Evolutionary conservation across 2,888 invertebrate species (phyloP).

Genomic region (Machimus rusticus): DNA sequence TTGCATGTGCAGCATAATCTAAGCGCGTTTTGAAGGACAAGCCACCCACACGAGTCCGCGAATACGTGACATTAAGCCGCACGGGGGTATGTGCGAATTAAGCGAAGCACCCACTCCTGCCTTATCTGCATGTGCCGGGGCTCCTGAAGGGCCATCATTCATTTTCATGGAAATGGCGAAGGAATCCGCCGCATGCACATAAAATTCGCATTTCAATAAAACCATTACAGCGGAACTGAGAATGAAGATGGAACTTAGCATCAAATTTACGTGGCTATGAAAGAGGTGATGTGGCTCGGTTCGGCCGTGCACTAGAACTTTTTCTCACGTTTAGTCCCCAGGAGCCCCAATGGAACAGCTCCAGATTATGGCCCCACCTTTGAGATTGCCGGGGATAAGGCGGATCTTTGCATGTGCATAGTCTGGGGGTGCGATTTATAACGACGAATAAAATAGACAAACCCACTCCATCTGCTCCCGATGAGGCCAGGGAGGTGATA

Average conservation of each 20-base stretch:
- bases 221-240: constrained; percentile 16
- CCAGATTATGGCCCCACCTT: constrained; percentile 15
- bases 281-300: not conserved
- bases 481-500: not conserved
- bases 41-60: not conserved
- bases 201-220: constrained; percentile 32
- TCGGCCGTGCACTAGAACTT: not conserved
- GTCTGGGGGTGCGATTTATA: constrained; percentile 6
- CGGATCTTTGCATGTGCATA: constrained; percentile 13
- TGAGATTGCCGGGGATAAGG: not conserved
- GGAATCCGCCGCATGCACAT: not conserved
- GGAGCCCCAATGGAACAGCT: not conserved
- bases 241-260: constrained; percentile 7
- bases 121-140: not conserved
- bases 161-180: constrained; percentile 12
- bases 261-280: constrained; percentile 2
- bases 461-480: not conserved
- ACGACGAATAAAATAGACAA: constrained; percentile 24
- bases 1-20: not conserved
- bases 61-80: not conserved
- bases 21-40: not conserved
- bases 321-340: constrained; percentile 16
- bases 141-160: not conserved
- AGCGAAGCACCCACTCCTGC: not conserved
- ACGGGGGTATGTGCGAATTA: not conserved